Base-by-base conservation (phyloP, 2,113 vertebrate species). In the Reinhardtius hippoglossoides region DNA sequence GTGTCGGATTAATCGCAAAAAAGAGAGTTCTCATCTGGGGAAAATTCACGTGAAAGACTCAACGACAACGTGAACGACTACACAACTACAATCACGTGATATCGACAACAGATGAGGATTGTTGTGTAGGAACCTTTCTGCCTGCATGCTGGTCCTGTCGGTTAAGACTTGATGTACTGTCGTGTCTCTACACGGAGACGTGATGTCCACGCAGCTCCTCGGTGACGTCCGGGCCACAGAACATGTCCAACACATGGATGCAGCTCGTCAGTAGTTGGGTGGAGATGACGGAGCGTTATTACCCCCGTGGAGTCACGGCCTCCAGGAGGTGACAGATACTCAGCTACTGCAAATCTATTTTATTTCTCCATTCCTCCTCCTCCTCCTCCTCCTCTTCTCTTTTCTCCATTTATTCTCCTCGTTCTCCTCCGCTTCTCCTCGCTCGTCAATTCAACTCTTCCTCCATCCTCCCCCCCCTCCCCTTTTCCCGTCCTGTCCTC, bases 211-310 rank as follows among this genome's bases (percentile, higher is more conserved):
- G 13, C 40, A 40, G 40, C 26, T 56, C 35, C 40, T 10, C 6
- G 4, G 0, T 58, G 63, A 62, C 71, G 37, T 7, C 37, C 24
- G 9, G 66, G 31, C 50, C 46, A 65, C 70, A 54, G 80, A 82
- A 79, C 23, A 15, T 35, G 73, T 82, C 62, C 13, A 40, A 24
- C n/a, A n/a, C n/a, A n/a, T n/a, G n/a, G 68, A 70, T 61, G 65
- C 71, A 63, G 59, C 46, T 56, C 68, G 62, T 81, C 75, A 66
- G 42, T 59, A 67, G 54, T 35, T 5, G 59, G 56, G 18, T 65
- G 59, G 15, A 67, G 52, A 69, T 57, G 59, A 69, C 67, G 61
- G 18, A 62, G 37, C 67, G 69, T 87, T 78, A 67, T 31, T 48
- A 48, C 18, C 46, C 46, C 14, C 5, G 46, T 18, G 46, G 46